Base-by-base conservation (phyloP, 2,888 invertebrate species). In the Horisme vitalbata region DNA sequence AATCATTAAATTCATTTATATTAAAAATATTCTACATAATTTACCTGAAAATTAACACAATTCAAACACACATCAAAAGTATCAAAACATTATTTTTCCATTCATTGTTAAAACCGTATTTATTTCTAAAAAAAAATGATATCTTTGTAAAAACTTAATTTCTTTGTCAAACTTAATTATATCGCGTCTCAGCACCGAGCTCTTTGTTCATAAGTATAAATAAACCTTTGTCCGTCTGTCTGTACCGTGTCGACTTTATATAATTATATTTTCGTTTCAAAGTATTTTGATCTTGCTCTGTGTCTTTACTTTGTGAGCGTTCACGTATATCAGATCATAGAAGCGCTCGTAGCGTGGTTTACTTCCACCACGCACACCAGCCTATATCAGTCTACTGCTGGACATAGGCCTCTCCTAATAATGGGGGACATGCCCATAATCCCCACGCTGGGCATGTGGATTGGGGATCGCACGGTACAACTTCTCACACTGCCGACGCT, bases 181-280 rank as follows among this genome's bases (percentile, higher is more conserved):
- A 59, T 61, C 50, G 30, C 56, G 34, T 48, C 55, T 55, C 57
- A 50, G 46, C 52, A 41, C 54, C 37, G 32, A 54, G 55, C 54
- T 52, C 64, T 64, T 62, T 48, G 65, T 63, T 49, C 54, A 37
- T 52, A 53, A 55, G 56, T 72, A 76, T 76, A 79, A 77, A 79
- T 77, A 77, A 73, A 74, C 71, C 67, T 77, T 77, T 76, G 74
- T 76, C 61, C 62, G 59, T 57, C 53, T 44, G 51, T 48, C 43
- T 26, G 48, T 34, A 33, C 27, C n/a, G 68, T 53, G 63, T 46
- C 23, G 54, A 43, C 55, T 59, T 55, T 49, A 46, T 53, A 52
- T 57, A 55, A 55, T 57, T 50, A 50, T 48, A 47, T 50, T 45
- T 54, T 55, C 34, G 37, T 43, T 34, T 30, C 30, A 37, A 46